Percentiles rank a stretch among this genome's conserved stretches.
Evolutionary conservation across 2,797 vertebrate genomes (phyloP).

Genomic region (Intellagama lesueurii): DNA sequence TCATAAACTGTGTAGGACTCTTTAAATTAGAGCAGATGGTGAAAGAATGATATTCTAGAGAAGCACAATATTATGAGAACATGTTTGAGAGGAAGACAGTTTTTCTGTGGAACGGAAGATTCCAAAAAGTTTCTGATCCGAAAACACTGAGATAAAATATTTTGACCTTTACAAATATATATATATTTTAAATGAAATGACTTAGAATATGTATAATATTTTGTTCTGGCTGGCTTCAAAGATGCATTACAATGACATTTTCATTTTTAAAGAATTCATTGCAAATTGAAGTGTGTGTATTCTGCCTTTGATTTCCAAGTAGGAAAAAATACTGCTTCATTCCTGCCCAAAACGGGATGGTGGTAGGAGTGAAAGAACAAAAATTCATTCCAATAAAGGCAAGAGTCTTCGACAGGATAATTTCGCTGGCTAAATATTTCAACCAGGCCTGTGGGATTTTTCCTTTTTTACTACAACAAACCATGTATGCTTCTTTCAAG

Average conservation of each 20-base stretch:
- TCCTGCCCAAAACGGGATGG: neutral
- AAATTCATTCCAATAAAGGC: no score
- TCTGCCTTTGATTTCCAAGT: neutral
- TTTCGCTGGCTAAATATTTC: no score
- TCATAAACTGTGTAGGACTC: neutral
- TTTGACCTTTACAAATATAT: slow-evolving; percentile 8
- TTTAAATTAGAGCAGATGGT: neutral
- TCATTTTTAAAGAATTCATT: slow-evolving; percentile 1
- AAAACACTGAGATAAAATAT: slow-evolving; percentile 17
- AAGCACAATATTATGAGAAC: slow-evolving; percentile 4
- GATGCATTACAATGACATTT: neutral
- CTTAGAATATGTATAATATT: neutral
- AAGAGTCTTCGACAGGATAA: no score
- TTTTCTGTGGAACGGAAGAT: neutral
- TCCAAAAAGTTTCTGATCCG: neutral
- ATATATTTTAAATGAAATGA: neutral
- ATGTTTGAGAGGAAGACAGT: neutral
- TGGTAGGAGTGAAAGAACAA: neutral
- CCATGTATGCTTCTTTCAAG: no score
- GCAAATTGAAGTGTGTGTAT: neutral
- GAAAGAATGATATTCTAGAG: neutral
- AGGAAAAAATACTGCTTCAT: neutral
- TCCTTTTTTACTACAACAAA: no score
- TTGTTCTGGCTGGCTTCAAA: slow-evolving; percentile 7
- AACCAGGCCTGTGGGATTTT: no score